These are phyloP conservation scores for Characodon lateralis DNA, from an alignment of 2,797 vertebrate species.

Conservation along the genomic window DNA sequence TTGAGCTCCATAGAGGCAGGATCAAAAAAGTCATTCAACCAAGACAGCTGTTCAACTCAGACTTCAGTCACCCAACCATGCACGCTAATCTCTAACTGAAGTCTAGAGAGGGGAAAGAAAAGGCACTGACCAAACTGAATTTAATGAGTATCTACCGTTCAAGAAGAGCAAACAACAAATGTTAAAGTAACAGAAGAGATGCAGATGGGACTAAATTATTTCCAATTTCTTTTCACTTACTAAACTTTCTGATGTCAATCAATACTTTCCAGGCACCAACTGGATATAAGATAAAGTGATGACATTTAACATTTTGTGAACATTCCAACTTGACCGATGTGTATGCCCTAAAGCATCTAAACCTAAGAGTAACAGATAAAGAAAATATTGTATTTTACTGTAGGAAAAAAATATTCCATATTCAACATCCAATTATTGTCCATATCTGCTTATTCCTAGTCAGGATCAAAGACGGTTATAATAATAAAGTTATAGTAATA, in stretches of 20 bases:
- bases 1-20: slow-evolving; percentile 62
- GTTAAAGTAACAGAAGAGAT: slow-evolving; percentile 14
- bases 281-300: background rate
- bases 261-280: background rate
- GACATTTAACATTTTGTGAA: background rate
- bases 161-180: slow-evolving; percentile 30
- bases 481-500: background rate
- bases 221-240: slow-evolving; percentile 15
- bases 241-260: background rate
- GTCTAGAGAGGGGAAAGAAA: slow-evolving; percentile 48
- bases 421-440: background rate
- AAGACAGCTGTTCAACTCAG: slow-evolving; percentile 66
- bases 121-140: slow-evolving; percentile 51
- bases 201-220: slow-evolving; percentile 8
- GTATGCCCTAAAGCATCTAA: background rate
- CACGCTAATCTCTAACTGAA: slow-evolving; percentile 61
- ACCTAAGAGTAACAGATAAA: background rate
- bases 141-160: slow-evolving; percentile 54
- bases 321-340: background rate
- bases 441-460: no score
- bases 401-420: background rate
- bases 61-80: slow-evolving; percentile 72
- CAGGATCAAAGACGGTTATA: background rate
- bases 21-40: slow-evolving; percentile 76
- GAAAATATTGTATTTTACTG: background rate